Conservation (phyloP, 2,797 vertebrate species). For the Tauraco hartlaubi region DNA sequence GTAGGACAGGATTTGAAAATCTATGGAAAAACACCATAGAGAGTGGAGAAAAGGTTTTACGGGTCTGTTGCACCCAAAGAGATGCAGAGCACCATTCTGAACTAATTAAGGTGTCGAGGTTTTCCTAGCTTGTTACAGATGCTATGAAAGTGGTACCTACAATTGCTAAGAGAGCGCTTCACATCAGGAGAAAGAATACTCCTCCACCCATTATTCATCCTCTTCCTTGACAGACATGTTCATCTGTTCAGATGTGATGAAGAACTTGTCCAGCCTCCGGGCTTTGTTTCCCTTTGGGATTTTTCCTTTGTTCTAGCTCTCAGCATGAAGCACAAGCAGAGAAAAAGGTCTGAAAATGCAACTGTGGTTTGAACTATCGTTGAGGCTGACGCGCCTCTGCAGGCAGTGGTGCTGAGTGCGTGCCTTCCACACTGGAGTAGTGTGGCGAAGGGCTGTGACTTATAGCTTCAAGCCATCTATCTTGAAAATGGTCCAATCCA, state of each 20-base stretch:
- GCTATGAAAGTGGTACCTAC: neutral
- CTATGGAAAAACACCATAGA: accelerated
- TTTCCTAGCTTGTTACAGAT: neutral
- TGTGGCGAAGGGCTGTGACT: neutral
- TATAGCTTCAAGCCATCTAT: neutral
- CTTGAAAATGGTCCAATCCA: neutral
- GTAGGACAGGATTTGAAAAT: neutral
- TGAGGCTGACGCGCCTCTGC: neutral
- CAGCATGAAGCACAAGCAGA: neutral
- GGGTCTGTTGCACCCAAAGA: neutral
- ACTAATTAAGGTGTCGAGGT: neutral
- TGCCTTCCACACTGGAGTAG: neutral
- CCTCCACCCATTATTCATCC: neutral
- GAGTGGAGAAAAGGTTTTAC: neutral
- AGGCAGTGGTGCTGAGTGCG: neutral
- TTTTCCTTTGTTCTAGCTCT: neutral
- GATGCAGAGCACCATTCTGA: accelerated
- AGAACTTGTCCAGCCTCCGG: neutral
- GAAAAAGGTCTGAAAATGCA: neutral
- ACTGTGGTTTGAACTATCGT: neutral
- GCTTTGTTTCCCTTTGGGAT: neutral
- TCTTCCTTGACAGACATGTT: neutral
- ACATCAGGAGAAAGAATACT: neutral
- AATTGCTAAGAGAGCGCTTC: neutral
- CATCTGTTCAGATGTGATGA: neutral